Percentiles rank a stretch among this genome's conserved stretches.
These are phyloP conservation scores for Perodicticus potto DNA, from an alignment of 2,797 vertebrate species.

Conservation along the genomic window DNA sequence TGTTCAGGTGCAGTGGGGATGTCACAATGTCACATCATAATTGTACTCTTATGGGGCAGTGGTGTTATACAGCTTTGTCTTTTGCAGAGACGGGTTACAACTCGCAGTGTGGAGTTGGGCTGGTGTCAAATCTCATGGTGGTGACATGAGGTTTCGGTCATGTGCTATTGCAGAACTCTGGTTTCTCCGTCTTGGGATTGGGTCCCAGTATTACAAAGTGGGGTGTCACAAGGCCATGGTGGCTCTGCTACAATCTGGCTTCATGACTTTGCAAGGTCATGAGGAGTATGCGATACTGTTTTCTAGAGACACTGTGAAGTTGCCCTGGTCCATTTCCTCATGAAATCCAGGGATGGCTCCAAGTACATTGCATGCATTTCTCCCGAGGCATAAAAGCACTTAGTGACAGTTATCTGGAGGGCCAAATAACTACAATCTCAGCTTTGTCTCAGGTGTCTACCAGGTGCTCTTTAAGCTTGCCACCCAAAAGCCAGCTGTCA, in stretches of 20 bases:
- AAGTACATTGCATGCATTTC: not conserved
- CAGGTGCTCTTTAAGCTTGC: not conserved
- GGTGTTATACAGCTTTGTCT: rapidly evolving
- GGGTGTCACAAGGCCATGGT: not conserved
- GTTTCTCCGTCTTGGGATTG: not conserved
- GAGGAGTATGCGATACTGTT: not conserved
- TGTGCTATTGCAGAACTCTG: not conserved
- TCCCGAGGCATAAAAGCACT: not conserved
- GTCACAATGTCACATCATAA: not conserved
- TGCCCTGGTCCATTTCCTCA: not conserved
- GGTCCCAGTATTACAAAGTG: not conserved
- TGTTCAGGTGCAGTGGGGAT: not conserved
- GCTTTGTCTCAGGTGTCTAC: not conserved
- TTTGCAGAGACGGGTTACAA: not conserved
- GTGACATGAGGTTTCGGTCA: not conserved
- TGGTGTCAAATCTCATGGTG: not conserved
- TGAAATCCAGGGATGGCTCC: not conserved
- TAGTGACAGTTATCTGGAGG: not conserved
- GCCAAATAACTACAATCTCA: not conserved
- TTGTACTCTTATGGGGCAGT: not conserved
- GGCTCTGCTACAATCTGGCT: not conserved
- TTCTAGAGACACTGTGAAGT: not conserved
- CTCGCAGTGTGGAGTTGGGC: not conserved
- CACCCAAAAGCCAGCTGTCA: not conserved
- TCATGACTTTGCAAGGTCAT: not conserved